These are phyloP conservation scores for Pygoscelis adeliae DNA, from an alignment of 2,113 vertebrate genomes.

Conservation along the genomic window DNA sequence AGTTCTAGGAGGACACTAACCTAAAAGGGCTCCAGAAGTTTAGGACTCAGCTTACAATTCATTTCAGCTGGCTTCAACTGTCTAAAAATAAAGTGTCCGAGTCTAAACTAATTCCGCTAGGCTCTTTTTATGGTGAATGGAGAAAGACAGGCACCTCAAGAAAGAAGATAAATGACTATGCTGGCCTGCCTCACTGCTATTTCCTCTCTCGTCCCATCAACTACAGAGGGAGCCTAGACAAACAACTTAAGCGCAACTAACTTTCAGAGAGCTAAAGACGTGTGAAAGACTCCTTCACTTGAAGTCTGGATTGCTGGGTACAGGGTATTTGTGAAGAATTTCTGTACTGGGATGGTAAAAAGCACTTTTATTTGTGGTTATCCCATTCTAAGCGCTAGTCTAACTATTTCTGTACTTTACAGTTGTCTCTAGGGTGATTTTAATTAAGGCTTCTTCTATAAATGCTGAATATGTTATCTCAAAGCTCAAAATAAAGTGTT, in stretches of 20 bases:
- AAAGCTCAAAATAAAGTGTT: neutral
- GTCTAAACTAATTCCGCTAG: neutral
- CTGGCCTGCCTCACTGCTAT: neutral
- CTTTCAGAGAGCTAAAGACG: neutral
- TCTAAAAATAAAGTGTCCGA: neutral
- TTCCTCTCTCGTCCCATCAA: neutral
- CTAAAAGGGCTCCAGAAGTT: neutral
- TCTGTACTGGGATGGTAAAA: neutral
- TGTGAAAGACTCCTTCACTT: neutral
- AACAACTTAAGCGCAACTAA: neutral
- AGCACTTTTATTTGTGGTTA: neutral
- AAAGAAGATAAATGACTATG: neutral
- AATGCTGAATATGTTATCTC: neutral
- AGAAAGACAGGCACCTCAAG: neutral
- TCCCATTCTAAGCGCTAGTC: neutral
- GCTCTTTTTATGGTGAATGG: neutral
- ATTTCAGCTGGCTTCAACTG: neutral
- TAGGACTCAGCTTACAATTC: neutral
- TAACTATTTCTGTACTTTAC: neutral
- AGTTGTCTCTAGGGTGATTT: neutral
- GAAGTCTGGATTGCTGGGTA: neutral
- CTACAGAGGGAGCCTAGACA: neutral
- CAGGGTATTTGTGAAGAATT: neutral
- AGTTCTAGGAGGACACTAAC: neutral
- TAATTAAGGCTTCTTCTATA: neutral